These are phyloP conservation scores for Vanessa cardui DNA, from an alignment of 2,888 invertebrate species.

Conservation along the genomic window DNA sequence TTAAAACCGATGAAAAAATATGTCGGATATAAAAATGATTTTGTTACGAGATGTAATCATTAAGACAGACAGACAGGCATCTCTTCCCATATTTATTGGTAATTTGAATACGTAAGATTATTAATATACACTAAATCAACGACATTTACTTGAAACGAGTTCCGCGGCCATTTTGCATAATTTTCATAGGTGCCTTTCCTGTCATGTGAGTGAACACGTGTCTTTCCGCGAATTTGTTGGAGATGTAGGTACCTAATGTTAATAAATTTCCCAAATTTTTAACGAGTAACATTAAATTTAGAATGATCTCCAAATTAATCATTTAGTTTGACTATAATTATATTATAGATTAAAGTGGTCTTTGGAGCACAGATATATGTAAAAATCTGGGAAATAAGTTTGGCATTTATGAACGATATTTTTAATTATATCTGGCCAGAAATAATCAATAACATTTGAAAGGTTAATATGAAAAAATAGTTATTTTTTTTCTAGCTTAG, in stretches of 20 bases:
- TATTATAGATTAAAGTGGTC: not conserved
- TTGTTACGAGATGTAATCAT: not conserved
- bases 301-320: not conserved
- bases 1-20: not conserved
- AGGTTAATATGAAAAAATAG: not conserved
- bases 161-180: conserved; percentile 44
- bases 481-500: too few relatives aligned
- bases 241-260: not conserved
- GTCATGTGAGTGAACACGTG: conserved; percentile 43
- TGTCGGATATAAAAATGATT: not conserved
- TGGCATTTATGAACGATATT: not conserved
- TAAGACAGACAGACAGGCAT: conserved; percentile 33
- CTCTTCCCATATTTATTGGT: conserved; percentile 35
- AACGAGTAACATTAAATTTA: not conserved
- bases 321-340: not conserved
- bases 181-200: conserved; percentile 41
- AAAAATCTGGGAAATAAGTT: not conserved
- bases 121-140: conserved; percentile 32
- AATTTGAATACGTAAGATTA: conserved; percentile 39
- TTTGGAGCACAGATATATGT: not conserved
- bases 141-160: conserved; percentile 41
- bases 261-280: not conserved
- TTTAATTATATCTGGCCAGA: not conserved
- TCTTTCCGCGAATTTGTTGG: conserved; percentile 36
- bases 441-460: not conserved